Percentiles rank a stretch among this genome's conserved stretches.
phyloP scores from a whole-genome alignment of 2,797 vertebrate genomes.

The Xiphorhynchus erythropygius region DNA sequence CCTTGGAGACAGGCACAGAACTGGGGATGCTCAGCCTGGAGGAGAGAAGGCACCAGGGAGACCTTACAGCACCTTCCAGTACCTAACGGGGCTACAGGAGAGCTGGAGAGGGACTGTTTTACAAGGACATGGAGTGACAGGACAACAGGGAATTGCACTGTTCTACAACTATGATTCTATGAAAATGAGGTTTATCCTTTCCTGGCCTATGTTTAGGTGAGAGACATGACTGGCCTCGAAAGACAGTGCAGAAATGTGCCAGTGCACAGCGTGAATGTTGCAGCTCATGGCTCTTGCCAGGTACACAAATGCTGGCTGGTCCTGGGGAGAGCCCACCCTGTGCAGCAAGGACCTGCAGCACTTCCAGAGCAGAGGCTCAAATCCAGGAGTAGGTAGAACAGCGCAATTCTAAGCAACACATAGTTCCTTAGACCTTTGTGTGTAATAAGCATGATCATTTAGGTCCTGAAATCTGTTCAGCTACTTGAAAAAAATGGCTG shows the following conservation, averaged over 20 bases:
- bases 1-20: neutral
- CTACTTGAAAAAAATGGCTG: too few species aligned
- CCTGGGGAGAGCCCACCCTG: rapidly evolving
- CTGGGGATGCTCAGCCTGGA: rapidly evolving
- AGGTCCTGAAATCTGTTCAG: neutral
- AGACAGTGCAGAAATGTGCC: rapidly evolving
- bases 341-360: neutral
- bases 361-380: neutral
- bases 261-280: rapidly evolving
- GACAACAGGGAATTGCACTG: neutral
- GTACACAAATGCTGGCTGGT: neutral
- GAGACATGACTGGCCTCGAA: rapidly evolving
- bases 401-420: rapidly evolving
- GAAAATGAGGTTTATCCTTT: neutral
- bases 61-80: neutral
- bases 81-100: neutral
- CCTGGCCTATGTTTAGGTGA: too few species aligned
- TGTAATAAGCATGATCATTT: neutral
- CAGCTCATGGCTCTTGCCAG: neutral
- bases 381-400: rapidly evolving
- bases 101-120: neutral
- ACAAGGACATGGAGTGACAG: neutral
- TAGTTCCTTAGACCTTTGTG: rapidly evolving
- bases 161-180: rapidly evolving
- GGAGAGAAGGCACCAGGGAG: neutral